Percentiles rank a stretch among this genome's conserved stretches.
Evolutionary conservation across 2,113 vertebrate species (phyloP).

Genomic region (Myiozetetes cayanensis): DNA sequence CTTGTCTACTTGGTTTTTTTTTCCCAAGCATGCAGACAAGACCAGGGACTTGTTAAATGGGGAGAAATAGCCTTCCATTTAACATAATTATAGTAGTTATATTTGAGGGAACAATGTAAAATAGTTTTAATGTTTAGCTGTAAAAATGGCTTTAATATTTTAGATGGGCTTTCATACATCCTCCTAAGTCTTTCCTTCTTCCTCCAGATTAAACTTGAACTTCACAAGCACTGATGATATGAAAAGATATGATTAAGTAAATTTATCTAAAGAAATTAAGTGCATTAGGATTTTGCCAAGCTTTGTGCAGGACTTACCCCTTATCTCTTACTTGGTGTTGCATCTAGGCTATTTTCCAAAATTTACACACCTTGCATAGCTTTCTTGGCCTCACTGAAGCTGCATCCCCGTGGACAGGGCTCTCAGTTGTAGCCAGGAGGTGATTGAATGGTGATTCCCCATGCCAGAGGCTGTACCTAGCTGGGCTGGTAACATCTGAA

Average conservation of each 20-base stretch:
- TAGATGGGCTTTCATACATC: not conserved
- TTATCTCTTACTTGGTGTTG: not conserved
- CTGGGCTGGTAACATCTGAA: not conserved
- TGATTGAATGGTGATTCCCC: not conserved
- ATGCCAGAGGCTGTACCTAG: not conserved
- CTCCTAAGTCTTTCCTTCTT: not conserved
- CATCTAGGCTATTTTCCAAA: not conserved
- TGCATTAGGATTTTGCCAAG: not conserved
- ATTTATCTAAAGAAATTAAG: not conserved
- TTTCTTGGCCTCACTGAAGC: not conserved
- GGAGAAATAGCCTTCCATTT: not conserved
- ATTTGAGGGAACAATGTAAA: not conserved
- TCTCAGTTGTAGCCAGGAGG: not conserved
- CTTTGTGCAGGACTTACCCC: not conserved
- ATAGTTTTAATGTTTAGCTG: not conserved
- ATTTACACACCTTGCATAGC: rapidly evolving
- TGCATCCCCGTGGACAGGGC: not conserved
- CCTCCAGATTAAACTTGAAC: not conserved
- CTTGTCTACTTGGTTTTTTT: not conserved
- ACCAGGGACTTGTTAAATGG: not conserved
- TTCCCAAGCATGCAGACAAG: not conserved
- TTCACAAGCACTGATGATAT: not conserved
- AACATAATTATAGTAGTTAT: not conserved
- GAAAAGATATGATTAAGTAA: constrained; percentile 35
- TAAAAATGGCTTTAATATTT: constrained; percentile 4